Conservation (phyloP, 2,113 vertebrate genomes). For the Trematocara stigmaticum region DNA sequence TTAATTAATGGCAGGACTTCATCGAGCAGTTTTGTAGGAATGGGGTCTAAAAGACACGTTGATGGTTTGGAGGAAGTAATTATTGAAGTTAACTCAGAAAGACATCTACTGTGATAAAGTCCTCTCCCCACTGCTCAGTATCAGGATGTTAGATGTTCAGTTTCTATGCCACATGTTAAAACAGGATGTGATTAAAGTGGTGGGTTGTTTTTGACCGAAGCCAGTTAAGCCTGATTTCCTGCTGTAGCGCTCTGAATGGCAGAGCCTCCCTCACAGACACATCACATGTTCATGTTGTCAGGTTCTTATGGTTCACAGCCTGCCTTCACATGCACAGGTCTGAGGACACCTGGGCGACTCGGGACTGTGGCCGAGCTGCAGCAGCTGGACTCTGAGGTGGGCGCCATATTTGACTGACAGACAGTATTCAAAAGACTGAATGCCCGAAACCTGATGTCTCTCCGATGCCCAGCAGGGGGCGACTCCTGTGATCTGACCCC, state of each 20-base stretch:
- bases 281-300: background rate
- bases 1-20: background rate
- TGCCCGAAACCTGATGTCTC: background rate
- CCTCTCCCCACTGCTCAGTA: background rate
- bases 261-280: background rate
- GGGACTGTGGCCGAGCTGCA: background rate
- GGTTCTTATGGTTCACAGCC: background rate
- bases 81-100: background rate
- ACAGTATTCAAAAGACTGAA: background rate
- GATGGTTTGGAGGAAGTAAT: background rate
- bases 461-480: background rate
- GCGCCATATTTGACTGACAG: background rate
- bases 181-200: background rate
- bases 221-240: background rate
- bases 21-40: background rate
- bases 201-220: background rate
- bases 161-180: background rate
- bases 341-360: background rate
- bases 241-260: background rate
- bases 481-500: background rate
- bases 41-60: background rate
- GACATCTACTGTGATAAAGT: background rate
- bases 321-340: background rate
- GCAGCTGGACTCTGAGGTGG: background rate
- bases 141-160: background rate